A percentile compares a stretch with the other conserved stretches of the same genome.
Conservation (phyloP, 2,113 vertebrate genomes). For the Corythornis madagascariensis region DNA sequence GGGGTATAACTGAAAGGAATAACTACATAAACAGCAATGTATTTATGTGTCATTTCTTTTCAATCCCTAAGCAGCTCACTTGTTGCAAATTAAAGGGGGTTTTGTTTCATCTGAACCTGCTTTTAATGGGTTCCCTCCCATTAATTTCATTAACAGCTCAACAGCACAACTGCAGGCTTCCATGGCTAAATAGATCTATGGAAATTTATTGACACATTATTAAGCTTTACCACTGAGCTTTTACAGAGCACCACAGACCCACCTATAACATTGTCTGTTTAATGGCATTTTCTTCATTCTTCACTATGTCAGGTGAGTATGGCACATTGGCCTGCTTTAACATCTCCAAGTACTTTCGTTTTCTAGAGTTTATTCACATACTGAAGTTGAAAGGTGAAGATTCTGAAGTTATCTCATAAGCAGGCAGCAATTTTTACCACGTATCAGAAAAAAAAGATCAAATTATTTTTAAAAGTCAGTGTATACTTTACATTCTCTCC, state of each 20-base stretch:
- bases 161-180: neutral
- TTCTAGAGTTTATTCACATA: neutral
- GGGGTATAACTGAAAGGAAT: neutral
- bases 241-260: neutral
- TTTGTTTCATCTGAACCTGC: neutral
- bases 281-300: neutral
- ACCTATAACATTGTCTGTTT: neutral
- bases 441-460: neutral
- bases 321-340: neutral
- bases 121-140: slow-evolving; percentile 8
- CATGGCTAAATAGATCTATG: neutral
- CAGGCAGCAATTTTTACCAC: neutral
- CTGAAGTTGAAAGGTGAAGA: neutral
- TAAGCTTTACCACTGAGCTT: neutral
- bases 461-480: slow-evolving; percentile 22
- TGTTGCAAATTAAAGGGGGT: neutral
- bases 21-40: neutral
- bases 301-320: neutral
- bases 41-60: neutral
- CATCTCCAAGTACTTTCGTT: neutral
- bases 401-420: neutral
- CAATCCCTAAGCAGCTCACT: neutral
- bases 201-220: neutral
- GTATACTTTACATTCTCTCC: neutral
- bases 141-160: neutral